Conservation (phyloP, 2,113 vertebrate genomes). For the Perognathus longimembris region DNA sequence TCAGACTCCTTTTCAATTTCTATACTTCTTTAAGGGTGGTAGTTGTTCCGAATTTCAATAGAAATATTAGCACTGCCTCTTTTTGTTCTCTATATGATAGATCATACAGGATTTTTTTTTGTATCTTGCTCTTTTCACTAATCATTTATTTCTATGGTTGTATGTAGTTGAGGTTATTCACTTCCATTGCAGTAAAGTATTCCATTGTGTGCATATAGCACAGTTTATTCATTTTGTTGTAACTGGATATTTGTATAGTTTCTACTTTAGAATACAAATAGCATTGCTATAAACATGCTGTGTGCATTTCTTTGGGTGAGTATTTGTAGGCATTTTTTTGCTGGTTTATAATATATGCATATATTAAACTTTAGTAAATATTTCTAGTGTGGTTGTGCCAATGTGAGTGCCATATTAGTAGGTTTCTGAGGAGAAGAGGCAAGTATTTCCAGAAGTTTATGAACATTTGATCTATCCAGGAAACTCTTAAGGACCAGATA, state of each 20-base stretch:
- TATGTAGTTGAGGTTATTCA: neutral
- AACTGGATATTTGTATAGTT: constrained; percentile 34
- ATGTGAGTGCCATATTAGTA: constrained; percentile 40
- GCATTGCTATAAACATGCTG: constrained; percentile 3
- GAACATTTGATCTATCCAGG: neutral
- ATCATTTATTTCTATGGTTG: neutral
- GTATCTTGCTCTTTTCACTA: neutral
- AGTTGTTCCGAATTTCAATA: neutral
- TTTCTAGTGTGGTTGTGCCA: neutral
- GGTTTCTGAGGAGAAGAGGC: neutral
- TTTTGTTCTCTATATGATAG: neutral
- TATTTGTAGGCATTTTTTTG: constrained; percentile 20
- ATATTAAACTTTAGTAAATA: constrained; percentile 54
- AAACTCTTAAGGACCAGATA: neutral
- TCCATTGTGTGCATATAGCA: neutral
- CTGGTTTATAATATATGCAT: neutral
- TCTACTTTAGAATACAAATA: constrained; percentile 16
- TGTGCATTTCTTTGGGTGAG: constrained; percentile 13
- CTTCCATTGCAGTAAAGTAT: neutral
- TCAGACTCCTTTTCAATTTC: neutral
- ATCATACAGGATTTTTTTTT: neutral
- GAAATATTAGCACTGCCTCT: neutral
- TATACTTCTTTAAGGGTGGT: neutral
- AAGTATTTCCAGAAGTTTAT: neutral
- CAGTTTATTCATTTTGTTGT: neutral